Base-by-base conservation (phyloP, 2,113 vertebrate species). In the Menidia beryllina region DNA sequence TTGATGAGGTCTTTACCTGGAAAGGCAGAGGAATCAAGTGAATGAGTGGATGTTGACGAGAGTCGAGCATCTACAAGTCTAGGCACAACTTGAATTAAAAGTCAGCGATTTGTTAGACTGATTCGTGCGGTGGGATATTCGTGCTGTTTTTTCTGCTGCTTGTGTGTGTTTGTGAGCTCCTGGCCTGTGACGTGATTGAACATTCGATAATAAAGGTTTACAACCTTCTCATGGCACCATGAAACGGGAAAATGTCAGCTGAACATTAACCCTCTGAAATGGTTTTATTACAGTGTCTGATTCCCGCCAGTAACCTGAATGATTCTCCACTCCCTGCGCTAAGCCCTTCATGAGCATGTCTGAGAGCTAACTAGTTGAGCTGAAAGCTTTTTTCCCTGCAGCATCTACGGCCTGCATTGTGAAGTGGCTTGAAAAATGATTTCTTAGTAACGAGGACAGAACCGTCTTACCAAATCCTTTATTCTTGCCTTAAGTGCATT, bases 331-430 rank as follows among this genome's bases (percentile, higher is more conserved):
- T 25, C 41, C 10, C 26, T 41, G 17, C 15, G 45, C 34, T 13
- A 34, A 55, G 0, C 11, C 53, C 39, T 38, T 74, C 17, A 27
- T 2, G 41, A 80, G 56, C 49, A 24, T 82, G 77, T 77, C 63
- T 52, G 17, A 64, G 27, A 67, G 57, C 51, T 43, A 80, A 71
- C 57, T 59, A 53, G 75, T 65, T 73, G 52, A 75, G 83, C 81
- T 77, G 85, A 77, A 15, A 23, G 69, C 30, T 34, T 20, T 34
- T 20, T 58, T 75, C 84, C 69, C 57, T 54, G 50, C 53, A 25
- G 57, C 34, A 43, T 69, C 58, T 34, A 21, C 48, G 27, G 38
- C 77, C 69, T 60, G 69, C 77, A 52, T 69, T 39, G 63, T 62
- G 38, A 58, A 65, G 85, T 70, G 69, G 65, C 58, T 52, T 7